phyloP scores from a whole-genome alignment of 2,113 vertebrate species.

The Nothoprocta pentlandii region DNA sequence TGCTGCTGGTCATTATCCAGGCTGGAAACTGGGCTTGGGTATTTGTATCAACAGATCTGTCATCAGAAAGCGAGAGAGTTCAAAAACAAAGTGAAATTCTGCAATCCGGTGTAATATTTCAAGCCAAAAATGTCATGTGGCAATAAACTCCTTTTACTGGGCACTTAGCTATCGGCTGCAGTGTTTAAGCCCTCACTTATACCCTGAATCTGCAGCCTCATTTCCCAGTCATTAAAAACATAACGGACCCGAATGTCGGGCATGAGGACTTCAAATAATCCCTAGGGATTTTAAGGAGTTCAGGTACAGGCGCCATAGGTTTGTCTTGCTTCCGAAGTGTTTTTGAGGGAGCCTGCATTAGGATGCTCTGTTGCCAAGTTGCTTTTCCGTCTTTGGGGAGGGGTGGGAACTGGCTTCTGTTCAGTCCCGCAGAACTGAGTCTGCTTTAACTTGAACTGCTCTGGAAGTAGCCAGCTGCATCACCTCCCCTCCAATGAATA shows the following conservation, averaged over 20 bases:
- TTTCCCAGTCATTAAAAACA: slow-evolving; percentile 14
- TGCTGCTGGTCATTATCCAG: slow-evolving; percentile 43
- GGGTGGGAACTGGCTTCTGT: slow-evolving; percentile 20
- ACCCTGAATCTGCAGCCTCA: not conserved
- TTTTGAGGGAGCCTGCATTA: slow-evolving; percentile 39
- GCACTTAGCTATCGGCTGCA: fast-evolving
- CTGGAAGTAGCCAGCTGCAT: slow-evolving; percentile 46
- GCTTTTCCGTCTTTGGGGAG: slow-evolving; percentile 26
- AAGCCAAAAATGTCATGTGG: not conserved
- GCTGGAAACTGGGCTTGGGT: slow-evolving; percentile 2
- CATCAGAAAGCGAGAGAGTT: slow-evolving; percentile 26
- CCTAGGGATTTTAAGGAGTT: slow-evolving; percentile 57
- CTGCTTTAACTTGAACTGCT: slow-evolving; percentile 7
- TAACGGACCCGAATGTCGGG: slow-evolving; percentile 14
- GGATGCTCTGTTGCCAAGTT: slow-evolving; percentile 49
- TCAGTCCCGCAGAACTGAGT: slow-evolving; percentile 32
- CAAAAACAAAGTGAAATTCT: slow-evolving; percentile 20
- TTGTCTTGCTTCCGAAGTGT: slow-evolving; percentile 54
- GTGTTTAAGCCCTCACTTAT: slow-evolving; percentile 6
- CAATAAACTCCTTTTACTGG: not conserved
- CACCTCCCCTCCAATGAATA: slow-evolving; percentile 46
- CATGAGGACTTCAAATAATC: slow-evolving; percentile 50
- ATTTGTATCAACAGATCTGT: slow-evolving; percentile 22
- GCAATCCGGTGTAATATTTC: not conserved
- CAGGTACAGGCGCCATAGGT: slow-evolving; percentile 37